phyloP scores from a whole-genome alignment of 2,797 vertebrate genomes.

The Trachurus trachurus region DNA sequence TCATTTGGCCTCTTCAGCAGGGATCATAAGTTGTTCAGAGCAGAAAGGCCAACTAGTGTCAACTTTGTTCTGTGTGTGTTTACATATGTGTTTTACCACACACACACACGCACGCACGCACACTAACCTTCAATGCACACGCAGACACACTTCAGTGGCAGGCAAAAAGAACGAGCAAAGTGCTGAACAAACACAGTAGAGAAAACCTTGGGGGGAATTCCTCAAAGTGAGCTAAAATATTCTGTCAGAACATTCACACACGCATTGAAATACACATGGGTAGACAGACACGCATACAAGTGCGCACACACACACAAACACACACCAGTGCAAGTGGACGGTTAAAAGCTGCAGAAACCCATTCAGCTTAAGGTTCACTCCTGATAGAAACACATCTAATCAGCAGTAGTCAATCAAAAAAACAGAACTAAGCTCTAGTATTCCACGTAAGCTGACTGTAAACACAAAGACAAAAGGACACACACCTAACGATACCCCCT shows the following conservation, averaged over 20 bases:
- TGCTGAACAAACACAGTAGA: constrained; percentile 59
- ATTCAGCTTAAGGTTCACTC: constrained; percentile 31
- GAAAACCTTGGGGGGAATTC: constrained; percentile 69
- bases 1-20: constrained; percentile 39
- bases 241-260: constrained; percentile 54
- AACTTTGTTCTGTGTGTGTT: constrained; percentile 27
- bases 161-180: constrained; percentile 36
- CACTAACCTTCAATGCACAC: constrained; percentile 25
- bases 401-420: constrained; percentile 60
- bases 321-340: not conserved
- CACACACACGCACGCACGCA: constrained; percentile 17
- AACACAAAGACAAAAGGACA: constrained; percentile 36
- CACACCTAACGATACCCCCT: constrained; percentile 23
- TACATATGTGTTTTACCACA: constrained; percentile 32
- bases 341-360: constrained; percentile 38
- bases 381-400: constrained; percentile 56
- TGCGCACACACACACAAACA: not conserved
- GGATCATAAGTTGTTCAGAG: constrained; percentile 27
- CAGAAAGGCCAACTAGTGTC: constrained; percentile 34
- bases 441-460: constrained; percentile 38
- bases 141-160: constrained; percentile 39
- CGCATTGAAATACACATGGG: not conserved
- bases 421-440: constrained; percentile 33
- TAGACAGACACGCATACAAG: not conserved
- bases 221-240: constrained; percentile 56